A percentile compares a stretch with the other conserved stretches of the same genome.
Evolutionary conservation across 2,113 vertebrate species (phyloP).

Genomic region (Columba janthina): DNA sequence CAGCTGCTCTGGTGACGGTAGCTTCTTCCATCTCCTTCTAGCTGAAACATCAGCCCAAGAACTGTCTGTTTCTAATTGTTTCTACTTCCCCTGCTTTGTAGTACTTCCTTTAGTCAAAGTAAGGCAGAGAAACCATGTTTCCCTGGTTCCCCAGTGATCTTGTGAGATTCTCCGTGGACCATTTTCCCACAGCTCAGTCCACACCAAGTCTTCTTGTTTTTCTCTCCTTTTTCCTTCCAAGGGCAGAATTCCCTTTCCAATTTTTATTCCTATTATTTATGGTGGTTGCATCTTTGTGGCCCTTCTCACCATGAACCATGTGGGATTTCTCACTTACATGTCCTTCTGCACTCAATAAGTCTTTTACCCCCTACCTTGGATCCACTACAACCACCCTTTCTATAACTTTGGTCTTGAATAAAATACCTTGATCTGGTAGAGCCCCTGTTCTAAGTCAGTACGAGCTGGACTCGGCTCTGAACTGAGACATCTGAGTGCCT

Average conservation of each 20-base stretch:
- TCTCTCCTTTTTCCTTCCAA: not conserved
- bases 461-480: not conserved
- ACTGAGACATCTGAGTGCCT: not conserved
- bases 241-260: not conserved
- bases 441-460: not conserved
- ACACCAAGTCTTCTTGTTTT: not conserved
- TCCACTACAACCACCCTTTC: not conserved
- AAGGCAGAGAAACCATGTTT: not conserved
- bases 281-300: not conserved
- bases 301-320: not conserved
- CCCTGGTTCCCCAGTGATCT: not conserved
- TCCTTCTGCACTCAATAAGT: not conserved
- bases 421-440: not conserved
- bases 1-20: not conserved
- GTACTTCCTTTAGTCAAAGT: not conserved
- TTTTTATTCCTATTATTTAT: not conserved
- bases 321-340: not conserved
- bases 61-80: not conserved
- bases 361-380: not conserved
- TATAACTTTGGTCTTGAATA: not conserved
- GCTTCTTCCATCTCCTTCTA: not conserved
- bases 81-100: not conserved
- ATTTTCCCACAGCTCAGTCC: not conserved
- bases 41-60: not conserved
- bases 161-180: not conserved